Conservation (phyloP, 2,113 vertebrate species). For the Etheostoma spectabile region DNA sequence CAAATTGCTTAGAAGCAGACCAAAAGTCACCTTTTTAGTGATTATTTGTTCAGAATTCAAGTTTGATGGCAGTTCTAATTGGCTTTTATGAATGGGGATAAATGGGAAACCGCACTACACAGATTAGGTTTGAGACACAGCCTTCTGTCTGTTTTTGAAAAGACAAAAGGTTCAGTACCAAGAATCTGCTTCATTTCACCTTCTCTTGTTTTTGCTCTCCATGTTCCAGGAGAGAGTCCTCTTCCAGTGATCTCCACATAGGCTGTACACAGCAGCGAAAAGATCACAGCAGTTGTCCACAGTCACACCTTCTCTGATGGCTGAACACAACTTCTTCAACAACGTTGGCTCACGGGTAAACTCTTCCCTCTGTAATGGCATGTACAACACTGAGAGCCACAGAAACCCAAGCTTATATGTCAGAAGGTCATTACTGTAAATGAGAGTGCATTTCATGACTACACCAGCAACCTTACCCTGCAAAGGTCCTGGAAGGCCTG, state of each 20-base stretch:
- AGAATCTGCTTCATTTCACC: slow-evolving; percentile 60
- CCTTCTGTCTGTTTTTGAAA: not conserved
- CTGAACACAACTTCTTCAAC: slow-evolving; percentile 90
- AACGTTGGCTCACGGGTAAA: slow-evolving; percentile 91
- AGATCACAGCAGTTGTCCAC: slow-evolving; percentile 92
- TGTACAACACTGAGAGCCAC: not conserved
- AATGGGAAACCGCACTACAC: not conserved
- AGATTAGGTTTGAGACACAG: not conserved
- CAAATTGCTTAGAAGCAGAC: not conserved
- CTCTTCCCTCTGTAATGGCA: slow-evolving; percentile 87
- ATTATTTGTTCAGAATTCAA: not conserved
- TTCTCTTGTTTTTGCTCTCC: slow-evolving; percentile 50
- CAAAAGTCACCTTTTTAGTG: not conserved
- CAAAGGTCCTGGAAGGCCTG: slow-evolving; percentile 87
- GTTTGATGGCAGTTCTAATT: not conserved
- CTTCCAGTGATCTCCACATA: slow-evolving; percentile 74
- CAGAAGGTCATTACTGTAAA: not conserved
- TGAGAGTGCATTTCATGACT: not conserved
- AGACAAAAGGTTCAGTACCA: not conserved
- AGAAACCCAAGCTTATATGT: not conserved
- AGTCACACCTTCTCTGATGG: slow-evolving; percentile 88
- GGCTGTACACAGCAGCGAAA: slow-evolving; percentile 85
- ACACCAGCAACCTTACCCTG: slow-evolving; percentile 83
- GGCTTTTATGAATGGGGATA: not conserved
- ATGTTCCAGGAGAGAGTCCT: slow-evolving; percentile 32